These are phyloP conservation scores for Danio tinwini DNA, from an alignment of 2,797 vertebrate species.

Conservation along the genomic window DNA sequence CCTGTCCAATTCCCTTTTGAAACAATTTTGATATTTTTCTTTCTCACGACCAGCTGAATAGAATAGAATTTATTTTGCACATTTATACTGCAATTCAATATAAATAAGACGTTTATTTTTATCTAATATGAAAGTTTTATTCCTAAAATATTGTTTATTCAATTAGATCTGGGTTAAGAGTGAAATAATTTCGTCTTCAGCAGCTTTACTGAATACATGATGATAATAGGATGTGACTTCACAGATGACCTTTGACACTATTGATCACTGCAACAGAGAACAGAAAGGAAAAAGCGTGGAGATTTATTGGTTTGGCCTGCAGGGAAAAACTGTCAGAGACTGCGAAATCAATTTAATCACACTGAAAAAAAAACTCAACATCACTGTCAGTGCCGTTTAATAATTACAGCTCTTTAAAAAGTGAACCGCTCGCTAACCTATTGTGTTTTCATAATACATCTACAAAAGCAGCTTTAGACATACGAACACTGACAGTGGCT, in stretches of 20 bases:
- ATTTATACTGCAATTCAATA: too few relatives aligned
- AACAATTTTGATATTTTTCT: too few relatives aligned
- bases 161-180: too few relatives aligned
- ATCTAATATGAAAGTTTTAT: too few relatives aligned
- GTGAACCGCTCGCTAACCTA: neutral
- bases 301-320: constrained; percentile 36
- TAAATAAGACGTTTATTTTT: too few relatives aligned
- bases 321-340: constrained; percentile 22
- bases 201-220: too few relatives aligned
- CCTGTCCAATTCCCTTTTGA: too few relatives aligned
- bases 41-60: too few relatives aligned
- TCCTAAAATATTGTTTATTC: too few relatives aligned
- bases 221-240: constrained; percentile 27
- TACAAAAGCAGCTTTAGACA: neutral
- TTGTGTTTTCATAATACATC: neutral
- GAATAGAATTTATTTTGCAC: too few relatives aligned
- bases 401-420: neutral
- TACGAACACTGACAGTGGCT: neutral
- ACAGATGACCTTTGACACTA: constrained; percentile 47
- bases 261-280: constrained; percentile 38
- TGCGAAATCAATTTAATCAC: constrained; percentile 33
- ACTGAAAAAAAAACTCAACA: neutral
- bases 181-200: too few relatives aligned
- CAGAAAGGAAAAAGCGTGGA: constrained; percentile 2
- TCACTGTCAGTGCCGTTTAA: neutral